Conservation (phyloP, 2,888 invertebrate species). For the Cataglyphis rosenhaueri region DNA sequence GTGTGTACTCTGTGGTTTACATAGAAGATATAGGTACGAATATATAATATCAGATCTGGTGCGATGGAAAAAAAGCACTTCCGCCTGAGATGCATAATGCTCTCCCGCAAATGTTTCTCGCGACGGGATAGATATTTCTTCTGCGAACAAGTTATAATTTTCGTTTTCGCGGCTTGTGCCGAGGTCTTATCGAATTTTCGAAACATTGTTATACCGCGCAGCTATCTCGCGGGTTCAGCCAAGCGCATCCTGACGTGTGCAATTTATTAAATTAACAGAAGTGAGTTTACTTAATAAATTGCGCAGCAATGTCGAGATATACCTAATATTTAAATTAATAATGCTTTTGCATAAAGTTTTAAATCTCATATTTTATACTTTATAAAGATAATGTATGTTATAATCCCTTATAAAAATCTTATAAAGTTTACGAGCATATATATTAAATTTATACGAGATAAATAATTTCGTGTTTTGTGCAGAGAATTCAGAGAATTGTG, state of each 20-base stretch:
- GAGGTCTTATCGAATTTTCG: conserved; percentile 7
- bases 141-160: conserved; percentile 24
- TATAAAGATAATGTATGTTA: background rate
- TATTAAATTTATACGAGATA: background rate
- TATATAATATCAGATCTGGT: conserved; percentile 47
- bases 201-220: background rate
- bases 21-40: conserved; percentile 42
- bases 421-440: background rate
- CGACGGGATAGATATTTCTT: conserved; percentile 5
- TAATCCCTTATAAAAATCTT: background rate
- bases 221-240: background rate
- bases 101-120: conserved; percentile 22
- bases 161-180: background rate
- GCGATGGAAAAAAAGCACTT: conserved; percentile 23
- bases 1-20: conserved; percentile 28
- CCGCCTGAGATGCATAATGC: conserved; percentile 17
- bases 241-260: background rate
- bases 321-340: background rate
- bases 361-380: background rate
- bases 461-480: background rate
- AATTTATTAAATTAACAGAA: conserved; percentile 14
- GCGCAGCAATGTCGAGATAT: background rate
- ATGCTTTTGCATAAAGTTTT: background rate
- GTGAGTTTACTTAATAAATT: conserved; percentile 16
- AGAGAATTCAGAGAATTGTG: background rate